phyloP scores from a whole-genome alignment of 2,888 invertebrate genomes.

The Ennomos fuscantarius region DNA sequence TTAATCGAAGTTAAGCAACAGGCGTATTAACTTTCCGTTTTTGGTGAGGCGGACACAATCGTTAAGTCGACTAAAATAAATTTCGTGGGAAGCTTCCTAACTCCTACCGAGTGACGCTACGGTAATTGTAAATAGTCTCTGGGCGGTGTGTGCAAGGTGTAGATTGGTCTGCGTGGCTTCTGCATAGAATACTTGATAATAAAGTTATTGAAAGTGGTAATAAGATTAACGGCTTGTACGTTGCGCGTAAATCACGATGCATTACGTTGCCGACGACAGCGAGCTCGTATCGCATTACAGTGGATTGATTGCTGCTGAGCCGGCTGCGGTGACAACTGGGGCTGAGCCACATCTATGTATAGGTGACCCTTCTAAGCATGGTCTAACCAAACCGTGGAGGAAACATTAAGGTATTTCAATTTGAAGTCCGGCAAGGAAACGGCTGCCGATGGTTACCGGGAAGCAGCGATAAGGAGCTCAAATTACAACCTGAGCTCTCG shows the following conservation, averaged over 20 bases:
- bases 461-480: slow-evolving; percentile 64
- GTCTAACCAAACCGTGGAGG: slow-evolving; percentile 16
- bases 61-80: slow-evolving; percentile 79
- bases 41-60: slow-evolving; percentile 71
- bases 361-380: slow-evolving; percentile 38
- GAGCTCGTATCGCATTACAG: slow-evolving; percentile 79
- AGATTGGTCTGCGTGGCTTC: slow-evolving; percentile 62
- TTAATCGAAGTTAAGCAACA: slow-evolving; percentile 68
- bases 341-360: slow-evolving; percentile 57
- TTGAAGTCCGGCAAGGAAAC: slow-evolving; percentile 28
- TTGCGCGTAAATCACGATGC: slow-evolving; percentile 81
- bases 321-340: slow-evolving; percentile 66
- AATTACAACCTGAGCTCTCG: slow-evolving; percentile 63
- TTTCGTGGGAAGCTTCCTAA: slow-evolving; percentile 76
- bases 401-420: slow-evolving; percentile 28
- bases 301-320: slow-evolving; percentile 78
- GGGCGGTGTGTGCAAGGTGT: slow-evolving; percentile 60
- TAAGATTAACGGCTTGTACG: slow-evolving; percentile 82
- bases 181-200: slow-evolving; percentile 68
- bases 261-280: slow-evolving; percentile 81
- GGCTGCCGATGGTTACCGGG: slow-evolving; percentile 53
- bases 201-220: slow-evolving; percentile 85
- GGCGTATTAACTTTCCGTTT: slow-evolving; percentile 70
- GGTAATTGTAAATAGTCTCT: slow-evolving; percentile 59
- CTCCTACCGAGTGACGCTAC: slow-evolving; percentile 52